Conservation (phyloP, 2,888 invertebrate species). For the Cancer borealis region DNA sequence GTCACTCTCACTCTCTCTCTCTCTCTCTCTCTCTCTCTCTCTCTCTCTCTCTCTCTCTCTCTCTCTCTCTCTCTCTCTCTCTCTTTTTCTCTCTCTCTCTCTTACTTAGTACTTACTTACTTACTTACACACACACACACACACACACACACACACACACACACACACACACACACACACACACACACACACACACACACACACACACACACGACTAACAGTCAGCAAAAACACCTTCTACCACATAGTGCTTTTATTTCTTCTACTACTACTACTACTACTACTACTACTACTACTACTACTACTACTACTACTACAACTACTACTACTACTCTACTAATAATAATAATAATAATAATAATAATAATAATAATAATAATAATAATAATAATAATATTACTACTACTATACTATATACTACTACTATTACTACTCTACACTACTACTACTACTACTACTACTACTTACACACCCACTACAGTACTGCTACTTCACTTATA, state of each 20-base stretch:
- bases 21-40: no score
- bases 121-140: not conserved
- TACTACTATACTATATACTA: slow-evolving; percentile 32
- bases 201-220: not conserved
- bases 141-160: slow-evolving; percentile 32
- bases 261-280: not conserved
- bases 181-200: slow-evolving; percentile 27
- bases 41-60: no score
- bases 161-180: not conserved
- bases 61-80: no score
- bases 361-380: no score
- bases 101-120: no score
- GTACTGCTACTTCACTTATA: no score
- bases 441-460: not conserved
- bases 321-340: not conserved
- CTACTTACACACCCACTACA: no score
- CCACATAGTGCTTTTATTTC: no score
- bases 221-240: not conserved
- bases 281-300: slow-evolving; percentile 10
- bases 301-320: not conserved
- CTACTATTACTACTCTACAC: not conserved
- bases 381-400: not conserved
- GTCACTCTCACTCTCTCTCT: no score
- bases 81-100: no score
- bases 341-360: no score